These are phyloP conservation scores for Megalonaias nervosa DNA, from an alignment of 1,140 invertebrate genomes.

Conservation along the genomic window DNA sequence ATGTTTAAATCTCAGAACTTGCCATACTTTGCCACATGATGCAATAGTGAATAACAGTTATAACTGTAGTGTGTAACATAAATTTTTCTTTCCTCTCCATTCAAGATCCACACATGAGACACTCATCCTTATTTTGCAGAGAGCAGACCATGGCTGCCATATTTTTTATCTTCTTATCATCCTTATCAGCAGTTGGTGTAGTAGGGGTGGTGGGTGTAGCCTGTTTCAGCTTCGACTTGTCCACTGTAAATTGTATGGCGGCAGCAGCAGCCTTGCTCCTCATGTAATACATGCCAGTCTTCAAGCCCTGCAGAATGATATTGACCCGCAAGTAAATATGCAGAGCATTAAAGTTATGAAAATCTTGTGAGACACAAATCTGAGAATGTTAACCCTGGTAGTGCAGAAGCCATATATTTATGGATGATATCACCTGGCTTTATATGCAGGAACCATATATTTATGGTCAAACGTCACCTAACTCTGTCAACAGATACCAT, in stretches of 20 bases:
- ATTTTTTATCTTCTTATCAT: slow-evolving; percentile 72
- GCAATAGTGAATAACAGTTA: slow-evolving; percentile 2
- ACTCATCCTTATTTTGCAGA: slow-evolving; percentile 92
- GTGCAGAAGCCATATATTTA: too few relatives aligned
- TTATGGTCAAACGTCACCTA: too few relatives aligned
- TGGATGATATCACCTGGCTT: too few relatives aligned
- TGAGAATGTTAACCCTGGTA: too few relatives aligned
- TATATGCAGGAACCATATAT: too few relatives aligned
- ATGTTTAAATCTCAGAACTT: too few relatives aligned
- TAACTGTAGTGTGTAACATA: not conserved
- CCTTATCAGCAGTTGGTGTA: slow-evolving; percentile 9
- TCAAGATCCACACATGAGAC: slow-evolving; percentile 77
- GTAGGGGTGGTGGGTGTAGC: slow-evolving; percentile 26
- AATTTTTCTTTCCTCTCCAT: too few relatives aligned
- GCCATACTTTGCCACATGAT: too few relatives aligned
- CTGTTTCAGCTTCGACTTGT: slow-evolving; percentile 84
- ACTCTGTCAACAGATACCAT: too few relatives aligned
- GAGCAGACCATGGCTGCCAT: slow-evolving; percentile 88
- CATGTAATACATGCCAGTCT: slow-evolving; percentile 99
- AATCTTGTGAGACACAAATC: too few relatives aligned
- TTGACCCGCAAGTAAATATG: not conserved
- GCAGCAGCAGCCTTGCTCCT: slow-evolving; percentile 96
- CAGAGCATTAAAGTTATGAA: too few relatives aligned
- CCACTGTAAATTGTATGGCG: slow-evolving; percentile 98
- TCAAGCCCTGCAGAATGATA: slow-evolving; percentile 81